Conservation (phyloP, 2,113 vertebrate species). For the Pangasianodon gigas region DNA sequence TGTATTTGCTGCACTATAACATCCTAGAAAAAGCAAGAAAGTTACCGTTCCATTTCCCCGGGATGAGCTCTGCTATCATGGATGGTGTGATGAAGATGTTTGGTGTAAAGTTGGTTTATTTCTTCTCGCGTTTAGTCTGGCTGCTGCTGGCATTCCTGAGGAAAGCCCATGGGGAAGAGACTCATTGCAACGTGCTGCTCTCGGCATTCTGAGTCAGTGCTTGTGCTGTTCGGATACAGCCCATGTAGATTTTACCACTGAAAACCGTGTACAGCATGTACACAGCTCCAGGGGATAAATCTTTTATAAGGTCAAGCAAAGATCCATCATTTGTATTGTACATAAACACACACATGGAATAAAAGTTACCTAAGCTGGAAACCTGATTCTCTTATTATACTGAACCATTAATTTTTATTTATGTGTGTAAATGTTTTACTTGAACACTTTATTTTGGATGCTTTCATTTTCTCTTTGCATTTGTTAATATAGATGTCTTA, state of each 20-base stretch:
- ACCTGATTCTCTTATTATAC: neutral
- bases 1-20: neutral
- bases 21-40: neutral
- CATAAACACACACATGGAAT: neutral
- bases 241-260: neutral
- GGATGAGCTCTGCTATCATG: neutral
- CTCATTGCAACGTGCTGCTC: neutral
- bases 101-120: slow-evolving; percentile 35
- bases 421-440: neutral
- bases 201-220: slow-evolving; percentile 3
- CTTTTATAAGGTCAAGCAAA: slow-evolving; percentile 5
- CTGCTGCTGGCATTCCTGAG: slow-evolving; percentile 43
- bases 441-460: neutral
- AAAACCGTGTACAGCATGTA: neutral
- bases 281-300: slow-evolving; percentile 6
- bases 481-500: neutral
- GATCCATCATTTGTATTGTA: neutral
- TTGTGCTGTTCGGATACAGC: neutral
- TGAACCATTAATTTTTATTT: neutral
- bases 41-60: neutral
- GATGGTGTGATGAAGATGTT: slow-evolving; percentile 39
- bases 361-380: too few relatives aligned
- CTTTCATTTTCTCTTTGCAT: neutral
- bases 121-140: slow-evolving; percentile 11
- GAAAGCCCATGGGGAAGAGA: slow-evolving; percentile 41